phyloP scores from a whole-genome alignment of 2,113 vertebrate genomes.

The Leuciscus idus region DNA sequence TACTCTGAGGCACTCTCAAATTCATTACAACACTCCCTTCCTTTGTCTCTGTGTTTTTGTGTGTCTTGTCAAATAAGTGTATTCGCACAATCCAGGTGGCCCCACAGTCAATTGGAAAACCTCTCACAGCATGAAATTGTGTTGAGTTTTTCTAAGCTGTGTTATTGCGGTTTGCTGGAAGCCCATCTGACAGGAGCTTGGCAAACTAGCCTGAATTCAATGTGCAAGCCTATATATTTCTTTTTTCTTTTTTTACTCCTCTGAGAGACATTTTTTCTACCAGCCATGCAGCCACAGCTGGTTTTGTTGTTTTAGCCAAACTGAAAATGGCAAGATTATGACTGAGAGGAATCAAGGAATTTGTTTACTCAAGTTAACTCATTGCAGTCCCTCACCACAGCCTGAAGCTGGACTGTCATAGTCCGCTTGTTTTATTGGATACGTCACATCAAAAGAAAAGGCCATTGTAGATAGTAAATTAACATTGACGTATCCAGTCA shows the following conservation, averaged over 20 bases:
- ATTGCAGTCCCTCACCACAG: constrained; percentile 16
- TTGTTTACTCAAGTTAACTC: constrained; percentile 40
- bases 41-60: constrained; percentile 38
- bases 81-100: constrained; percentile 41
- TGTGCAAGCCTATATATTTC: constrained; percentile 10
- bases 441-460: not conserved
- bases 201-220: constrained; percentile 19
- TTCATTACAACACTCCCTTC: constrained; percentile 42
- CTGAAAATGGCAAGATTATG: constrained; percentile 32
- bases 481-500: not conserved
- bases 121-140: constrained; percentile 39
- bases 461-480: not conserved
- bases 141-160: constrained; percentile 44
- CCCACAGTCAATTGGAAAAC: constrained; percentile 43
- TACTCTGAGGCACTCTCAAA: constrained; percentile 38
- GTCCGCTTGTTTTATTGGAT: not conserved
- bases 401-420: not conserved
- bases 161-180: constrained; percentile 46
- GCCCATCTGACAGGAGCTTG: constrained; percentile 47
- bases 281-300: constrained; percentile 45
- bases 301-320: constrained; percentile 40
- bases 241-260: not conserved
- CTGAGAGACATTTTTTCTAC: constrained; percentile 28
- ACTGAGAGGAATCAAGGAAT: constrained; percentile 32
- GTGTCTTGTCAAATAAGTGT: constrained; percentile 46